Conservation (phyloP, 2,113 vertebrate species). For the Regulus satrapa region DNA sequence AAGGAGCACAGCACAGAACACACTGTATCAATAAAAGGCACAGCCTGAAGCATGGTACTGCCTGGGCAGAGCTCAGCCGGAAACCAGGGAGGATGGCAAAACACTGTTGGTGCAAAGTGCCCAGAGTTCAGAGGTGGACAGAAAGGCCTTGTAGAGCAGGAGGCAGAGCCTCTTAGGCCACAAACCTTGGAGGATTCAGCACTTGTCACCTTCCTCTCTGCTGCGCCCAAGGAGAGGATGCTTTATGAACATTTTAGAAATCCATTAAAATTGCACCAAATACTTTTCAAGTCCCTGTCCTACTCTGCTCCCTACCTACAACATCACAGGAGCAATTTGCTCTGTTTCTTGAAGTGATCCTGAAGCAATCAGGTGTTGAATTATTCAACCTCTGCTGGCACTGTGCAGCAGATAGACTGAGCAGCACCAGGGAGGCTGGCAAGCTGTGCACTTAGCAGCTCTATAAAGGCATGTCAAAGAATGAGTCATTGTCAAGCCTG, state of each 20-base stretch:
- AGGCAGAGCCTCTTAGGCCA: not conserved
- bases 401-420: not conserved
- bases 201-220: not conserved
- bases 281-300: not conserved
- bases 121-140: not conserved
- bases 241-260: not conserved
- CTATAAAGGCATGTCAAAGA: conserved; percentile 53
- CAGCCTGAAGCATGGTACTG: not conserved
- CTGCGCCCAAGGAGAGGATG: not conserved
- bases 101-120: not conserved
- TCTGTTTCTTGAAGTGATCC: not conserved
- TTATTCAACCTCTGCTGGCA: conserved; percentile 8
- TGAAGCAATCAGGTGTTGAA: not conserved
- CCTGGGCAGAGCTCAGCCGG: not conserved
- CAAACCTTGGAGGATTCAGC: not conserved
- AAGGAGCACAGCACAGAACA: not conserved
- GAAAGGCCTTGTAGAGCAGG: not conserved
- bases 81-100: accelerated
- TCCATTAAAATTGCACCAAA: not conserved
- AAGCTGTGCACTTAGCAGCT: not conserved
- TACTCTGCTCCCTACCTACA: not conserved
- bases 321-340: not conserved
- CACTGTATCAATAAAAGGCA: not conserved
- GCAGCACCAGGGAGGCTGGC: not conserved
- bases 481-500: conserved; percentile 66